A percentile compares a stretch with the other conserved stretches of the same genome.
These are phyloP conservation scores for Tyto alba DNA, from an alignment of 2,113 vertebrate genomes.

Conservation along the genomic window DNA sequence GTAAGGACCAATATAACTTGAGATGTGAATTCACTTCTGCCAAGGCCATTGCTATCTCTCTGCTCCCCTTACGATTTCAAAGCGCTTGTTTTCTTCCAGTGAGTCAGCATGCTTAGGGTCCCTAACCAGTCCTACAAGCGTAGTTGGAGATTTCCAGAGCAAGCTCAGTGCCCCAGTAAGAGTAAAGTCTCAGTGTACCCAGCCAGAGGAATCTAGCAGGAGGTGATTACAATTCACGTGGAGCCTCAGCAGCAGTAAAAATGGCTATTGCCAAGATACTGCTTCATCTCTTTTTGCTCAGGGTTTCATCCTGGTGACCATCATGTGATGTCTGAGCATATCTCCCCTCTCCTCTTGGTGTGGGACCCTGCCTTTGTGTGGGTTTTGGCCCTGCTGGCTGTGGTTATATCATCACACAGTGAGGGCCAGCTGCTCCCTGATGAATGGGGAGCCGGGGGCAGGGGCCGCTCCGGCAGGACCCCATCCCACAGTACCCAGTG, in stretches of 20 bases:
- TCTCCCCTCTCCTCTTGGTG: background rate
- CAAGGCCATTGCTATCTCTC: background rate
- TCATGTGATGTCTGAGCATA: background rate
- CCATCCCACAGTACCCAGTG: background rate
- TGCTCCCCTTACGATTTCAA: background rate
- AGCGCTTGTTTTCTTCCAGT: background rate
- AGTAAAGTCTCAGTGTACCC: background rate
- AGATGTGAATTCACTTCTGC: background rate
- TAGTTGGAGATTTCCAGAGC: background rate
- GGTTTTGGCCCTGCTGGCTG: background rate
- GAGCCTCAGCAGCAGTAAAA: background rate
- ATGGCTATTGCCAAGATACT: background rate
- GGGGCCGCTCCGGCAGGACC: background rate
- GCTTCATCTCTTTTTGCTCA: background rate
- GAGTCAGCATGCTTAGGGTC: background rate
- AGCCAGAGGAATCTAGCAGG: background rate
- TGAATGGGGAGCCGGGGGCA: background rate
- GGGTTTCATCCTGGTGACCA: background rate
- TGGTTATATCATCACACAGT: rapidly evolving
- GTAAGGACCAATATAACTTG: background rate
- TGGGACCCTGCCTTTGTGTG: background rate
- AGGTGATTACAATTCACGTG: background rate
- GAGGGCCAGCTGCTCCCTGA: background rate
- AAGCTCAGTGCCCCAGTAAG: background rate
- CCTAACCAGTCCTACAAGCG: background rate